Percentiles rank a stretch among this genome's conserved stretches.
phyloP scores from a whole-genome alignment of 2,113 vertebrate genomes.

The Muntiacus reevesi region DNA sequence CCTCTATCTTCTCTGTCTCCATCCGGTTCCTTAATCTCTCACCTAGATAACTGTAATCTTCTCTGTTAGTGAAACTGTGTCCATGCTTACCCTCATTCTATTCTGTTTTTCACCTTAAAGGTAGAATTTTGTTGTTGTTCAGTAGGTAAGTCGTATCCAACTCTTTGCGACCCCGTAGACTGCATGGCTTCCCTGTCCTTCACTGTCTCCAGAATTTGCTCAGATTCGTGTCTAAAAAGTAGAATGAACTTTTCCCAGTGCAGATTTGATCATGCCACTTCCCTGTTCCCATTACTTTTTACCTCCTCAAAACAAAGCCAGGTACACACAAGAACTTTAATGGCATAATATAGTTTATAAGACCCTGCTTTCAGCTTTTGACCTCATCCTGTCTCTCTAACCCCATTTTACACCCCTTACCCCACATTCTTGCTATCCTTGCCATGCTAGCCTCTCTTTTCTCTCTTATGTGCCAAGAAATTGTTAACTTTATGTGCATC shows the following conservation, averaged over 20 bases:
- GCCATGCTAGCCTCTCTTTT: background rate
- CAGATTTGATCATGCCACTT: background rate
- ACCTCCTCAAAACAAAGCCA: background rate
- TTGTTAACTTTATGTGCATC: background rate
- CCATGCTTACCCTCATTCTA: background rate
- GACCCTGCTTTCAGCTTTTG: background rate
- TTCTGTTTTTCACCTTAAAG: slow-evolving; percentile 10
- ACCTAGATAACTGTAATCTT: background rate
- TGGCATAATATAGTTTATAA: background rate
- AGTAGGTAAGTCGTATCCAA: background rate
- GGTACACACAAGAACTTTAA: background rate
- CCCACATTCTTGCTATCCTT: background rate
- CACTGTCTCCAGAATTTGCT: background rate
- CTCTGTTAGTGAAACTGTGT: background rate
- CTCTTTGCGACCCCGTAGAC: background rate
- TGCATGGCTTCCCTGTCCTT: background rate
- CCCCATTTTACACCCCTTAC: background rate
- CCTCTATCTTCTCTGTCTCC: background rate
- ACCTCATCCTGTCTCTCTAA: background rate
- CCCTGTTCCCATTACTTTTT: background rate
- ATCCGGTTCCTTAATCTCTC: background rate
- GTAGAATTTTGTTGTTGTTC: background rate
- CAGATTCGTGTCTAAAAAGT: background rate
- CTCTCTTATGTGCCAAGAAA: background rate
- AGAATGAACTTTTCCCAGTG: background rate